Conservation (phyloP, 2,888 invertebrate genomes). For the Ceraclea dissimilis region DNA sequence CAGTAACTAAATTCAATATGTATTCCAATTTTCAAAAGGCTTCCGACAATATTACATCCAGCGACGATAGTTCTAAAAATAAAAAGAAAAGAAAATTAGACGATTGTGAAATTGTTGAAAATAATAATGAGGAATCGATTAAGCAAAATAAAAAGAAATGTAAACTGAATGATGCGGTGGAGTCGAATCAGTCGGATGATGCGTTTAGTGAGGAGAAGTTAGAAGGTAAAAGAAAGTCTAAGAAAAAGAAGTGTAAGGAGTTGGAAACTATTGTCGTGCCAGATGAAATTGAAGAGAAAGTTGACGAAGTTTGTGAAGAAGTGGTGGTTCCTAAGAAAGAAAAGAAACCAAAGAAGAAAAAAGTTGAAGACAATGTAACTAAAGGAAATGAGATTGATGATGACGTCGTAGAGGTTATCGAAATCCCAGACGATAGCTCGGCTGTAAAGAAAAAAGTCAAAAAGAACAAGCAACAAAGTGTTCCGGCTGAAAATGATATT, state of each 20-base stretch:
- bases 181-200: too few species aligned
- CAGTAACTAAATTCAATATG: background rate
- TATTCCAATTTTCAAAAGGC: background rate
- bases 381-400: too few species aligned
- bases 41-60: background rate
- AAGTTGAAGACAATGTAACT: too few species aligned
- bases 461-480: background rate
- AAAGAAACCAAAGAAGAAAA: too few species aligned
- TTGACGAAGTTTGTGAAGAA: background rate
- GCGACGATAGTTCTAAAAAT: constrained; percentile 19
- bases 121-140: background rate
- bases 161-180: too few species aligned
- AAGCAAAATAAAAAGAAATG: constrained; percentile 9
- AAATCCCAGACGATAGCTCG: too few species aligned
- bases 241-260: background rate
- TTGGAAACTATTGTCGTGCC: background rate
- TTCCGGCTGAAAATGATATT: background rate
- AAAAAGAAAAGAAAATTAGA: constrained; percentile 18
- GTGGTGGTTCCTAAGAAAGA: too few species aligned
- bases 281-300: background rate
- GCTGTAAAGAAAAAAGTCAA: background rate
- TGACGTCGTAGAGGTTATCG: too few species aligned
- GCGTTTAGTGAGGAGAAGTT: too few species aligned
- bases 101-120: background rate
- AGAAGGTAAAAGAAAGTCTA: background rate